Evolutionary conservation across 2,888 invertebrate genomes (phyloP).

Genomic region (Cyrtodaria siliqua): DNA sequence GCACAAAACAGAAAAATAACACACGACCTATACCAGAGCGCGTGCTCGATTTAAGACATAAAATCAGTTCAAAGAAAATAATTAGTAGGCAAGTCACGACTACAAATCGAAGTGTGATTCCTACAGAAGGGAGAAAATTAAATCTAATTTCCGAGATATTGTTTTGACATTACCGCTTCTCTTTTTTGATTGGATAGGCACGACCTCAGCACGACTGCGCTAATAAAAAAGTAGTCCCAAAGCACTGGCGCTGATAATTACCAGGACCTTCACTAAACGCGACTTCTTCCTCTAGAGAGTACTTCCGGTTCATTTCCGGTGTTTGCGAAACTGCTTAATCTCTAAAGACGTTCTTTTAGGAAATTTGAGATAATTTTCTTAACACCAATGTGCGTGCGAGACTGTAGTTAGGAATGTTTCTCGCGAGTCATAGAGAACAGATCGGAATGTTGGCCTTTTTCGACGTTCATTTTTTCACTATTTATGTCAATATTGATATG

Average conservation of each 20-base stretch:
- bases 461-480: conserved; percentile 2
- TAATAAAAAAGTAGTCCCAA: conserved; percentile 64
- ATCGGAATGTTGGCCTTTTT: conserved; percentile 9
- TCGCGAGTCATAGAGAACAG: conserved; percentile 8
- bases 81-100: conserved; percentile 65
- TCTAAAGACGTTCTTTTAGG: conserved; percentile 50
- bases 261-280: conserved; percentile 57
- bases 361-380: conserved; percentile 65
- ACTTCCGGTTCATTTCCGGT: conserved; percentile 66
- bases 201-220: conserved; percentile 53
- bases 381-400: conserved; percentile 58
- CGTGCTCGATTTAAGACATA: neutral
- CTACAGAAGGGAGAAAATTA: conserved; percentile 61
- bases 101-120: conserved; percentile 64
- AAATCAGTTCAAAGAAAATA: conserved; percentile 60
- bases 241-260: conserved; percentile 61
- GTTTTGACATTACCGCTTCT: conserved; percentile 65
- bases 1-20: too few relatives aligned
- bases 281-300: conserved; percentile 56
- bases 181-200: conserved; percentile 60
- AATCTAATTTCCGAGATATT: conserved; percentile 69
- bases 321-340: conserved; percentile 60
- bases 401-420: conserved; percentile 38
- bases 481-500: conserved; percentile 4
- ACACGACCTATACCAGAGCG: too few relatives aligned